Percentiles rank a stretch among this genome's conserved stretches.
These are phyloP conservation scores for Propithecus coquereli DNA, from an alignment of 2,113 vertebrate species.

Conservation along the genomic window DNA sequence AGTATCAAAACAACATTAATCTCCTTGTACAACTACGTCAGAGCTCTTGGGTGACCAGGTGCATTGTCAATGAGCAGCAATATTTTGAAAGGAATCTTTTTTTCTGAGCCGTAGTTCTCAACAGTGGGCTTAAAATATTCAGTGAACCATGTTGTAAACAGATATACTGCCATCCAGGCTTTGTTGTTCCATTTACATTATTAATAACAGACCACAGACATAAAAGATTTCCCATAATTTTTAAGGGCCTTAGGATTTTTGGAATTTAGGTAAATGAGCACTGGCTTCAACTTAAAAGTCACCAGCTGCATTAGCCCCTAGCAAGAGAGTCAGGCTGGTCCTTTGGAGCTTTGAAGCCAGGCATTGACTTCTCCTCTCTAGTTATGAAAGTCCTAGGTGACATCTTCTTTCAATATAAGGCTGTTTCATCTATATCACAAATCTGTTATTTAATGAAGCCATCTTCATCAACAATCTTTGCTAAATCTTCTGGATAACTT, in stretches of 20 bases:
- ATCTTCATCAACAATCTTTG: not conserved
- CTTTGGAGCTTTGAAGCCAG: not conserved
- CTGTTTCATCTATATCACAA: not conserved
- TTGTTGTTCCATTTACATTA: not conserved
- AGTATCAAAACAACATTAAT: not conserved
- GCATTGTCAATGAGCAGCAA: not conserved
- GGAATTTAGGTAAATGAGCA: not conserved
- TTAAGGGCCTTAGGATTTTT: not conserved
- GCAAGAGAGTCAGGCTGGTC: too few species aligned
- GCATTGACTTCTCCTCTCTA: not conserved
- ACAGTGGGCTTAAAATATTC: not conserved
- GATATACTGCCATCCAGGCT: not conserved
- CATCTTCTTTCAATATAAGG: not conserved
- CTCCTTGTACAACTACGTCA: not conserved
- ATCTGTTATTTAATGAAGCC: not conserved
- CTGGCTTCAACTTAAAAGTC: not conserved
- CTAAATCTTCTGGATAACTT: not conserved
- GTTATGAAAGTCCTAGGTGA: not conserved
- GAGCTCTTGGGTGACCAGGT: not conserved
- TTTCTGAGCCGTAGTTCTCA: not conserved
- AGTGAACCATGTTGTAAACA: not conserved
- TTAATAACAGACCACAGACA: not conserved
- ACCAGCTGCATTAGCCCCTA: not conserved
- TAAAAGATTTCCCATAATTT: not conserved
- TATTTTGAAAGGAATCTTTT: not conserved